phyloP scores from a whole-genome alignment of 2,113 vertebrate species.

The Lethenteron camtschaticum region DNA sequence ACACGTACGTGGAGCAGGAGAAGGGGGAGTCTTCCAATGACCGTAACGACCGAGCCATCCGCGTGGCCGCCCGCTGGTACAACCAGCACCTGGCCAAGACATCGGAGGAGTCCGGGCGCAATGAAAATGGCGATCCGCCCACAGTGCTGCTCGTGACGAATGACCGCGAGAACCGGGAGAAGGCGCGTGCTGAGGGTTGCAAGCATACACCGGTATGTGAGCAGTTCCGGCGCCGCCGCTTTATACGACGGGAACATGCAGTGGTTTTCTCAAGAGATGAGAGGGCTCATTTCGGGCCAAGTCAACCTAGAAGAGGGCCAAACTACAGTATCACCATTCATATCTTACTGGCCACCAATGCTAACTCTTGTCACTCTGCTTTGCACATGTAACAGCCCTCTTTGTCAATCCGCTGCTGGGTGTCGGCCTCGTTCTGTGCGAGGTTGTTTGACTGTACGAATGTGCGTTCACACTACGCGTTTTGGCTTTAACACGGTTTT shows the following conservation, averaged over 20 bases:
- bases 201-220: conserved; percentile 56
- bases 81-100: conserved; percentile 39
- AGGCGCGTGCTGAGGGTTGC: conserved; percentile 43
- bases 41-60: conserved; percentile 77
- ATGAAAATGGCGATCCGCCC: not conserved
- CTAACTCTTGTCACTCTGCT: too few species aligned
- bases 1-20: conserved; percentile 61
- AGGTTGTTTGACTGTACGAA: too few species aligned
- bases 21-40: conserved; percentile 73
- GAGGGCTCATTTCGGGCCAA: too few species aligned
- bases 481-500: too few species aligned
- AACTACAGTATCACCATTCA: too few species aligned
- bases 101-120: conserved; percentile 17
- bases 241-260: not conserved
- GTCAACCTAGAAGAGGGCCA: too few species aligned
- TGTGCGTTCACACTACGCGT: too few species aligned
- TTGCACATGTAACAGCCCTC: too few species aligned
- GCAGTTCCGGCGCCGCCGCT: conserved; percentile 4
- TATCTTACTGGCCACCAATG: too few species aligned
- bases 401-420: too few species aligned
- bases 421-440: too few species aligned
- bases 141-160: conserved; percentile 69
- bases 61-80: conserved; percentile 68
- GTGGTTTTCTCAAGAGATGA: not conserved
- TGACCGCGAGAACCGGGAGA: conserved; percentile 60